A percentile compares a stretch with the other conserved stretches of the same genome.
Conservation (phyloP, 2,888 invertebrate genomes). For the Hyalella azteca region DNA sequence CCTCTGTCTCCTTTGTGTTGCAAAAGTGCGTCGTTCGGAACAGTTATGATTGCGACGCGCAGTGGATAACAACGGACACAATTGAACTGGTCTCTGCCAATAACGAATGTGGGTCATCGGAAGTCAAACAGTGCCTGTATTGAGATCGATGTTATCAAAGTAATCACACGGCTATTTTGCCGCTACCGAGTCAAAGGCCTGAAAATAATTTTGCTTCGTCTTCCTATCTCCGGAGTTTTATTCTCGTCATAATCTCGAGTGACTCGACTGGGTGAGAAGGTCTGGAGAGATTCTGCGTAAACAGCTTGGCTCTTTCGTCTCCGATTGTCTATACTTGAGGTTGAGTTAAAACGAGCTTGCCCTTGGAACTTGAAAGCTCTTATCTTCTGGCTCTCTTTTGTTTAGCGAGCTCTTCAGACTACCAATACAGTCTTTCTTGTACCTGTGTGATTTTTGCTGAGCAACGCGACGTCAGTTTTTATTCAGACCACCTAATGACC, state of each 20-base stretch:
- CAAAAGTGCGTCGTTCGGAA: neutral
- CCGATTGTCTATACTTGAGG: neutral
- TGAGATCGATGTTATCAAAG: neutral
- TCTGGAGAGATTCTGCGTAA: neutral
- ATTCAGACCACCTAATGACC: too few relatives aligned
- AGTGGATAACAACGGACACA: neutral
- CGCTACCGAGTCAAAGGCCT: too few relatives aligned
- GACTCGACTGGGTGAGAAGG: neutral
- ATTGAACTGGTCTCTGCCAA: slow-evolving; percentile 17
- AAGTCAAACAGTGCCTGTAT: neutral
- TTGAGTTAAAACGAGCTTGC: slow-evolving; percentile 4
- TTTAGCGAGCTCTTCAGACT: neutral
- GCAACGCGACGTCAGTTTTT: too few relatives aligned
- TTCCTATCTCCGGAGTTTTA: too few relatives aligned
- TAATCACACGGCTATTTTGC: too few relatives aligned
- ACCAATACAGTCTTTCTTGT: too few relatives aligned
- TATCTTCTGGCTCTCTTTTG: slow-evolving; percentile 10
- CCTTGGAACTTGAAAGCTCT: neutral
- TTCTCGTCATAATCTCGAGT: too few relatives aligned
- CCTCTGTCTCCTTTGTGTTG: neutral
- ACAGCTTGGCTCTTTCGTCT: neutral
- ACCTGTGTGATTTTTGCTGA: too few relatives aligned
- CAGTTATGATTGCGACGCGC: slow-evolving; percentile 20
- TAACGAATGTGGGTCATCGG: slow-evolving; percentile 30
- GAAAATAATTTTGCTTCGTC: too few relatives aligned